Percentiles rank a stretch among this genome's conserved stretches.
phyloP scores from a whole-genome alignment of 2,113 vertebrate genomes.

The Vombatus ursinus region DNA sequence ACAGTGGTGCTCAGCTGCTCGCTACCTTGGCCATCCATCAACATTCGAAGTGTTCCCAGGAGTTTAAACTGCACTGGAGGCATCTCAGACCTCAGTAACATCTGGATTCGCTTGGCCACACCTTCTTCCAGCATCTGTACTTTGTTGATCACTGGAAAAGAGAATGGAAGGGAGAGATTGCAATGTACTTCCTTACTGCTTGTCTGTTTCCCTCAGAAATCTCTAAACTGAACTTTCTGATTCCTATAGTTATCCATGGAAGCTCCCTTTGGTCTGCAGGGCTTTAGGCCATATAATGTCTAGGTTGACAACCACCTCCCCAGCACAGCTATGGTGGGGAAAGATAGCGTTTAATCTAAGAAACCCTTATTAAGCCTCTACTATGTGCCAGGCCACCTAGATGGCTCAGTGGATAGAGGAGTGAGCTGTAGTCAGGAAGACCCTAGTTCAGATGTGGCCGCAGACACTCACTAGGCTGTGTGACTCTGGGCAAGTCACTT shows the following conservation, averaged over 20 bases:
- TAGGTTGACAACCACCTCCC: too few relatives aligned
- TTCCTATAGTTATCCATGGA: background rate
- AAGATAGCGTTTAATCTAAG: background rate
- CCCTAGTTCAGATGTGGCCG: background rate
- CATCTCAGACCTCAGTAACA: slow-evolving; percentile 88
- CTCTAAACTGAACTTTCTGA: background rate
- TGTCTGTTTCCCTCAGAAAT: background rate
- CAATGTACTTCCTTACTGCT: background rate
- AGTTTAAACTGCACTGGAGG: slow-evolving; percentile 91
- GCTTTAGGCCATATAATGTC: background rate
- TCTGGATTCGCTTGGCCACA: slow-evolving; percentile 85
- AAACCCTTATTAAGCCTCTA: background rate
- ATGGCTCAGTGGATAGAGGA: background rate
- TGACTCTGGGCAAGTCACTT: background rate
- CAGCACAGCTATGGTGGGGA: background rate
- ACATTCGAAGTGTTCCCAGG: slow-evolving; percentile 88
- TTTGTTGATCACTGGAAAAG: slow-evolving; percentile 84
- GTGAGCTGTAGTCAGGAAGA: too few relatives aligned
- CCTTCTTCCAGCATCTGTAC: slow-evolving; percentile 89
- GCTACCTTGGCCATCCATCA: slow-evolving; percentile 92
- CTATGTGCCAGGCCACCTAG: background rate
- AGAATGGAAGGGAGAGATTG: background rate
- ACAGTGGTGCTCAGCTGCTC: background rate
- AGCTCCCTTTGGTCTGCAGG: background rate
- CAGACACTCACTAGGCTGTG: too few relatives aligned